phyloP scores from a whole-genome alignment of 2,797 vertebrate species.

The Calcarius lapponicus region DNA sequence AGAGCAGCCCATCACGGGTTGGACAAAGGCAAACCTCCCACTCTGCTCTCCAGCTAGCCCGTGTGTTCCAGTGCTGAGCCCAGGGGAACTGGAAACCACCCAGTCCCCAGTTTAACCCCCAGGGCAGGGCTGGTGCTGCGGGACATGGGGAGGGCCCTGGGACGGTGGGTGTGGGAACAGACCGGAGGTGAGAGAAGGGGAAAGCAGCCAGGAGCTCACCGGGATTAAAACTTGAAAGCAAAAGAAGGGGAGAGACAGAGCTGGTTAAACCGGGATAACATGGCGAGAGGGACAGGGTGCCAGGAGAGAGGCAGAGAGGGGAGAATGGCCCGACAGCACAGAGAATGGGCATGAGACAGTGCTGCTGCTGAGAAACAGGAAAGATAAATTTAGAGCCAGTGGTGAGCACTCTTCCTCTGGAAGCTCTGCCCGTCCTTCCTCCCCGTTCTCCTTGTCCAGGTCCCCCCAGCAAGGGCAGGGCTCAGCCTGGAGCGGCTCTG shows the following conservation, averaged over 20 bases:
- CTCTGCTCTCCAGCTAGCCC: background rate
- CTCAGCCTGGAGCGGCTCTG: background rate
- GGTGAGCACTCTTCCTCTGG: conserved; percentile 32
- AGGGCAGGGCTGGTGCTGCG: background rate
- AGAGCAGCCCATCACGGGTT: background rate
- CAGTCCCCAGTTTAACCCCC: background rate
- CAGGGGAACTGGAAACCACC: background rate
- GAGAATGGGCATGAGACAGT: accelerated
- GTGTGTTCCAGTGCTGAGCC: background rate
- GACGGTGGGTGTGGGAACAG: background rate
- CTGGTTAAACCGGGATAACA: background rate
- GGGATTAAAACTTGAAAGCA: background rate
- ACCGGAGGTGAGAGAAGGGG: background rate
- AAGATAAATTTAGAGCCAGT: conserved; percentile 66
- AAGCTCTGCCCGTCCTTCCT: conserved; percentile 29
- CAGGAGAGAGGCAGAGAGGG: background rate
- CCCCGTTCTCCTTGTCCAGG: background rate
- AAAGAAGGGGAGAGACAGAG: background rate
- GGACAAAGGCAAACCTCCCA: conserved; percentile 1
- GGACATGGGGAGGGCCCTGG: background rate
- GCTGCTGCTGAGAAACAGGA: conserved; percentile 50
- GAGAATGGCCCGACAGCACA: background rate
- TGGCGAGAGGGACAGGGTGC: background rate
- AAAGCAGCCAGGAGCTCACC: background rate
- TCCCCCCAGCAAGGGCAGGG: background rate